Conservation (phyloP, 2,113 vertebrate genomes). For the Peromyscus californicus region DNA sequence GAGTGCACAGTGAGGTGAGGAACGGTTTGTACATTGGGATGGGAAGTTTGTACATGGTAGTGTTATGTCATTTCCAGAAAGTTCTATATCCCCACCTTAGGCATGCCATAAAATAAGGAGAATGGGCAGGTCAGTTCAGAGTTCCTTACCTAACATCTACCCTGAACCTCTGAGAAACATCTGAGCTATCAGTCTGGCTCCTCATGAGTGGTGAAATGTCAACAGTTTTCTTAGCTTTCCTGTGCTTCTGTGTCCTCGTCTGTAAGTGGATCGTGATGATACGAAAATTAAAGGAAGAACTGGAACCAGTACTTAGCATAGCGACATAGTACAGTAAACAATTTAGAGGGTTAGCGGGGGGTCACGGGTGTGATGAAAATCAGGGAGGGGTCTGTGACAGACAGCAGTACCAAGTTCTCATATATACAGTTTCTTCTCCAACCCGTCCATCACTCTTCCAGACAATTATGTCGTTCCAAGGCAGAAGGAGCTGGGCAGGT, state of each 20-base stretch:
- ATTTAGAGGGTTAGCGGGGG: background rate
- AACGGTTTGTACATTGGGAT: background rate
- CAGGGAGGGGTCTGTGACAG: background rate
- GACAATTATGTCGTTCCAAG: background rate
- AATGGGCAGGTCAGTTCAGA: background rate
- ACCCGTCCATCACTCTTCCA: background rate
- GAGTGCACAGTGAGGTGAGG: accelerated
- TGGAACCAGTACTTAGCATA: too few relatives aligned
- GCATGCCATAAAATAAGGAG: background rate
- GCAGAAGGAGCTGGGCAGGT: background rate
- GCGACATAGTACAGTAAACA: background rate
- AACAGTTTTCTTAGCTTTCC: background rate
- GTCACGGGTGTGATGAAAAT: background rate
- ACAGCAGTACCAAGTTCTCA: background rate
- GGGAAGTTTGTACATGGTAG: background rate
- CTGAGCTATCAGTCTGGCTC: background rate
- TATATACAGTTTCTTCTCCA: background rate
- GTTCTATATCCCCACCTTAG: background rate
- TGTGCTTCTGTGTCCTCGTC: background rate
- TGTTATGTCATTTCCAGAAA: slow-evolving; percentile 33
- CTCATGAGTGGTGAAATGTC: background rate
- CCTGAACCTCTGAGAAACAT: background rate
- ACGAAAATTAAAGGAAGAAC: background rate
- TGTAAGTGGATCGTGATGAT: background rate
- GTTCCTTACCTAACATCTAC: background rate